Evolutionary conservation across 2,113 vertebrate genomes (phyloP).

Genomic region (Heterocephalus glaber): DNA sequence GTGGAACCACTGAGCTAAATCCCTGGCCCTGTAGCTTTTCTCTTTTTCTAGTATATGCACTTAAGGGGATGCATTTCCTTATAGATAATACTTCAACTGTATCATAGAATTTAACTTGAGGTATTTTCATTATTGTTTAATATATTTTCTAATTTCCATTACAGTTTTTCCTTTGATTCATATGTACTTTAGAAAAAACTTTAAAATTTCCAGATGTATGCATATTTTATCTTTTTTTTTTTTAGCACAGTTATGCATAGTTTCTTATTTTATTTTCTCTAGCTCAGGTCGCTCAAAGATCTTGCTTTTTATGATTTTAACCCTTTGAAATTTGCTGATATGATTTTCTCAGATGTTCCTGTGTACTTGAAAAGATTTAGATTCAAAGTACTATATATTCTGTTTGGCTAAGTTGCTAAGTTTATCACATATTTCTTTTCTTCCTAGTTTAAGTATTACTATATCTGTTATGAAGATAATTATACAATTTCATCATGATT

Average conservation of each 20-base stretch:
- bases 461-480: slow-evolving; percentile 43
- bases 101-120: slow-evolving; percentile 47
- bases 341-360: slow-evolving; percentile 27
- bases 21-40: slow-evolving; percentile 43
- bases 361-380: slow-evolving; percentile 39
- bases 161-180: not conserved
- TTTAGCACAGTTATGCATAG: not conserved
- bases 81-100: not conserved
- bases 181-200: slow-evolving; percentile 47
- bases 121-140: slow-evolving; percentile 31
- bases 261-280: slow-evolving; percentile 53
- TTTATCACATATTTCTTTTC: slow-evolving; percentile 24
- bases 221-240: slow-evolving; percentile 52
- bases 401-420: slow-evolving; percentile 28
- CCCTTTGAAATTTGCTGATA: slow-evolving; percentile 39
- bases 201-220: not conserved
- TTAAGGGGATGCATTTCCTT: slow-evolving; percentile 36
- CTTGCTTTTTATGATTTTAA: slow-evolving; percentile 31
- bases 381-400: not conserved
- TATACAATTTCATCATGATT: slow-evolving; percentile 42
- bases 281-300: not conserved
- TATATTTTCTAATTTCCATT: slow-evolving; percentile 41
- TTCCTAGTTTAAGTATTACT: slow-evolving; percentile 48
- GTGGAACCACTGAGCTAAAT: no score
- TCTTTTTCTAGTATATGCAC: not conserved